Conservation (phyloP, 2,888 invertebrate species). For the Campoletis raptor region DNA sequence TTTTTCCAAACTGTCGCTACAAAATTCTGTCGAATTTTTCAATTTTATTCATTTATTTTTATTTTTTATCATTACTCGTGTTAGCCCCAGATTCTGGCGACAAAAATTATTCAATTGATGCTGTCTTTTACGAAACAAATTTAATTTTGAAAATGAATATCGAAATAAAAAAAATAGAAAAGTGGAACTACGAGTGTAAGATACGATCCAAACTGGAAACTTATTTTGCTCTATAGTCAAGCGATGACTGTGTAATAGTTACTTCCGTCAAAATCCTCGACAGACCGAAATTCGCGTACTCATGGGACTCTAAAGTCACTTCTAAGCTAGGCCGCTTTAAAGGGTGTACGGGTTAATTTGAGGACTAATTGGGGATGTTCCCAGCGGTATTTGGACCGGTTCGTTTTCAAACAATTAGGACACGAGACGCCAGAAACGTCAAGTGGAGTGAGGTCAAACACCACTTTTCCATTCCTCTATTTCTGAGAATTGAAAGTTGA, state of each 20-base stretch:
- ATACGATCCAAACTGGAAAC: no score
- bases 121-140: no score
- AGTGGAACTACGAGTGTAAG: no score
- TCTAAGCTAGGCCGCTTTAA: neutral
- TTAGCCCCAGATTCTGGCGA: no score
- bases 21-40: no score
- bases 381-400: neutral
- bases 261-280: neutral
- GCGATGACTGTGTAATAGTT: neutral
- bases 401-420: neutral
- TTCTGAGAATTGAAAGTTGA: neutral
- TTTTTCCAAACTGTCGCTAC: no score
- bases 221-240: neutral
- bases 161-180: no score
- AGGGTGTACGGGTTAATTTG: neutral
- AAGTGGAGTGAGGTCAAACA: neutral
- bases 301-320: neutral
- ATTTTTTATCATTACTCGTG: no score
- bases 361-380: neutral
- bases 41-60: no score
- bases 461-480: neutral
- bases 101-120: no score
- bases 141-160: no score
- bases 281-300: neutral
- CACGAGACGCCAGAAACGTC: neutral